Conservation (phyloP, 2,113 vertebrate species). For the Anarhynchus alexandrinus region DNA sequence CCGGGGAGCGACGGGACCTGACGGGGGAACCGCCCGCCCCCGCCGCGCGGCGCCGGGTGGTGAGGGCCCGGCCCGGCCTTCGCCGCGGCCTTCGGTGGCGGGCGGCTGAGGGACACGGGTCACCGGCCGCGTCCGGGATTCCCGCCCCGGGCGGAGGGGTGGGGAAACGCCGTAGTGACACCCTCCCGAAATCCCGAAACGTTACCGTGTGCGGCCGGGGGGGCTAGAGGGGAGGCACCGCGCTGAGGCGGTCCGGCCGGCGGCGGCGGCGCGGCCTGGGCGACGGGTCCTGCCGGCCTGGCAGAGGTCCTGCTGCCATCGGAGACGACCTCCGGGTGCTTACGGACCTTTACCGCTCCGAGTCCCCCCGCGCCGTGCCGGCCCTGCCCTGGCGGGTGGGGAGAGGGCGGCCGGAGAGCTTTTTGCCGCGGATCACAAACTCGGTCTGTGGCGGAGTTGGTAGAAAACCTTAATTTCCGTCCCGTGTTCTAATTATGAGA, state of each 20-base stretch:
- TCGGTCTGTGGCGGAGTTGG: background rate
- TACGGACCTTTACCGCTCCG: fast-evolving
- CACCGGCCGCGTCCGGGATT: fast-evolving
- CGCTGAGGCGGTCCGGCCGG: no score
- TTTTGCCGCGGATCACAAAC: background rate
- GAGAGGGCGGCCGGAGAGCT: background rate
- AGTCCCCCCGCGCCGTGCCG: background rate
- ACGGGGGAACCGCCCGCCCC: background rate
- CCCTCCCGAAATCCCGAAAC: background rate
- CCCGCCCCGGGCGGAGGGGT: background rate
- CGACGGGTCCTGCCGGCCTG: background rate
- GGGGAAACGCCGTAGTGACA: background rate
- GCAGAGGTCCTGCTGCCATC: background rate
- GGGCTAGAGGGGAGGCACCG: background rate
- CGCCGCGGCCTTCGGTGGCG: background rate
- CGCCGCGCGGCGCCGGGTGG: background rate
- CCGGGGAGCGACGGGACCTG: background rate
- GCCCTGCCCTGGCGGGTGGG: background rate
- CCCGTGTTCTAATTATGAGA: background rate
- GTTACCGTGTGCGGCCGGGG: background rate
- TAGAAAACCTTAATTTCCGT: background rate
- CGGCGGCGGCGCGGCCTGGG: background rate
- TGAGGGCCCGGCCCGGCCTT: background rate
- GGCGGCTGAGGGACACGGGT: background rate
- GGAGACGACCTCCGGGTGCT: background rate